Conservation (phyloP, 2,797 vertebrate genomes). For the Remorina albescens region DNA sequence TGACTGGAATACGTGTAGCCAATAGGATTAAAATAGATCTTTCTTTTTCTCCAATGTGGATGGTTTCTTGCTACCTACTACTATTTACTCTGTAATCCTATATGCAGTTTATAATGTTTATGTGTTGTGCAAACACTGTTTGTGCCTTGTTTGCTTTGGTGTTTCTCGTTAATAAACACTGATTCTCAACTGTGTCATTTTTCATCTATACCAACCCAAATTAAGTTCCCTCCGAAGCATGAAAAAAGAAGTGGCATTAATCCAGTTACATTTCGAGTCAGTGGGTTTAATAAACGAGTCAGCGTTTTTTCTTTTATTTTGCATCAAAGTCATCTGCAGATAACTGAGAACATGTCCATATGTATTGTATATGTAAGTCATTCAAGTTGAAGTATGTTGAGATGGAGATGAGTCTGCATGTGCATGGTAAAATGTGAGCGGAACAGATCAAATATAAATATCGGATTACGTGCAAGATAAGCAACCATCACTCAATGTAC, state of each 20-base stretch:
- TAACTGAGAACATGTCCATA: conserved; percentile 19
- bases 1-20: neutral
- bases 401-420: neutral
- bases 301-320: conserved; percentile 30
- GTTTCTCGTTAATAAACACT: neutral
- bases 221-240: conserved; percentile 26
- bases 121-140: neutral
- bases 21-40: neutral
- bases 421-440: neutral
- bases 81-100: neutral
- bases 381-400: conserved; percentile 2
- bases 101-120: neutral
- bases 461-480: conserved; percentile 13
- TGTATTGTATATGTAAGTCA: too few relatives aligned
- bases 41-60: neutral
- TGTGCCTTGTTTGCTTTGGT: neutral
- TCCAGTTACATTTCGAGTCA: conserved; percentile 37
- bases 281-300: conserved; percentile 32
- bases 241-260: conserved; percentile 44
- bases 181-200: conserved; percentile 13
- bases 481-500: conserved; percentile 2
- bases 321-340: conserved; percentile 22
- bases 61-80: neutral
- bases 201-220: neutral
- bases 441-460: neutral